Conservation (phyloP, 2,797 vertebrate genomes). For the Myotis myotis region DNA sequence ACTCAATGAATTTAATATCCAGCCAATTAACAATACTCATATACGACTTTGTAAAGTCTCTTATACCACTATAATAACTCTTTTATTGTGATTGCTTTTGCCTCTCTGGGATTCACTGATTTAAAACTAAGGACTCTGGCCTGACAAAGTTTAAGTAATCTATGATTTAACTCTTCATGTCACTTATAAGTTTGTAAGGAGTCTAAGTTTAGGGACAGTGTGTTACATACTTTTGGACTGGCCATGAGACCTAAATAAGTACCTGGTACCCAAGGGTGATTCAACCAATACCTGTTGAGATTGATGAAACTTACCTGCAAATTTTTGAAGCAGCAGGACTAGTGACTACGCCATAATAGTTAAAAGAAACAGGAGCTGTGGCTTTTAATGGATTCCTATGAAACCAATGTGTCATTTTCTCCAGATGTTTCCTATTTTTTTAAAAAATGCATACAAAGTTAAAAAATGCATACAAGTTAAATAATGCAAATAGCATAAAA, state of each 20-base stretch:
- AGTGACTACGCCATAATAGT: constrained; percentile 94
- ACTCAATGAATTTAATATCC: not conserved
- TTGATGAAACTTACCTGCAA: constrained; percentile 92
- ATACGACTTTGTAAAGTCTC: not conserved
- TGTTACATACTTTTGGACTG: not conserved
- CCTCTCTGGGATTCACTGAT: not conserved
- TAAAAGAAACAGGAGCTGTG: constrained; percentile 95
- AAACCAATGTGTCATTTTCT: constrained; percentile 98
- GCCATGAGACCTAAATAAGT: not conserved
- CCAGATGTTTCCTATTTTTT: constrained; percentile 32
- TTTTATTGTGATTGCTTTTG: not conserved
- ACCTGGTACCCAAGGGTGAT: not conserved
- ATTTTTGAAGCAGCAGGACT: constrained; percentile 94
- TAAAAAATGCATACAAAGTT: not conserved
- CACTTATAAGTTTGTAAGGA: not conserved
- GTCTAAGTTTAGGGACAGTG: not conserved
- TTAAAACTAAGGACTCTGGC: not conserved
- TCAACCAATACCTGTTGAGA: not conserved
- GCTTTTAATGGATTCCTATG: constrained; percentile 98
- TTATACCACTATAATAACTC: not conserved
- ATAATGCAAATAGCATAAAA: not conserved
- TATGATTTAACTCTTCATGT: not conserved
- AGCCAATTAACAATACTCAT: not conserved
- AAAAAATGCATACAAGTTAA: not conserved
- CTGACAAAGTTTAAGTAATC: not conserved